Evolutionary conservation across 2,888 invertebrate species (phyloP).

Genomic region (Drymonia ruficornis): DNA sequence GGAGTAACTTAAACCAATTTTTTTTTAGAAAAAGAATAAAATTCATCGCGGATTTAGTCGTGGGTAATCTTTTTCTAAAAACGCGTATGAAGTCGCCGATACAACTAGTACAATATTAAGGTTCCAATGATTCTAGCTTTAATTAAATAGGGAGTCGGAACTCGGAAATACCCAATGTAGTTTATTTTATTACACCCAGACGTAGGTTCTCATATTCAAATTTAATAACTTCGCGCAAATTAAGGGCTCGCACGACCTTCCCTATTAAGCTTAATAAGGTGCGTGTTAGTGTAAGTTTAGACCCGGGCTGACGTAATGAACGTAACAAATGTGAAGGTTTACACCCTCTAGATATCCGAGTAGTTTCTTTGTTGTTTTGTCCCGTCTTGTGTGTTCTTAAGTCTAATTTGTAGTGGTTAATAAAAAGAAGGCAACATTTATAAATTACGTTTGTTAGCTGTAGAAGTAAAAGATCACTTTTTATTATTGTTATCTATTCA

Average conservation of each 20-base stretch:
- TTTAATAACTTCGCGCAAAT: conserved; percentile 54
- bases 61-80: no score
- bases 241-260: conserved; percentile 45
- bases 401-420: neutral
- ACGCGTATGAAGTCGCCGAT: no score
- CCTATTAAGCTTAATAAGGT: conserved; percentile 54
- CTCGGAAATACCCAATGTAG: conserved; percentile 24
- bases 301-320: conserved; percentile 19
- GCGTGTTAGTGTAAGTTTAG: conserved; percentile 48
- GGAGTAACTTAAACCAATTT: no score
- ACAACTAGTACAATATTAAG: no score
- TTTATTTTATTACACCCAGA: conserved; percentile 38
- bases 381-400: neutral
- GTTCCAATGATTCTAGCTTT: conserved; percentile 5
- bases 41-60: no score
- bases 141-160: conserved; percentile 21
- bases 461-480: neutral
- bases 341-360: conserved; percentile 18
- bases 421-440: no score
- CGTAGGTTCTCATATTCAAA: conserved; percentile 49
- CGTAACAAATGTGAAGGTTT: conserved; percentile 36
- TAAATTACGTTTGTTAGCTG: neutral
- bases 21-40: no score
- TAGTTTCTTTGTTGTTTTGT: conserved; percentile 5
- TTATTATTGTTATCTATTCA: no score